Evolutionary conservation across 2,113 vertebrate species (phyloP), one percentile per base, ranked within the genome.

Genomic region (Chamaetylas fuelleborni): DNA sequence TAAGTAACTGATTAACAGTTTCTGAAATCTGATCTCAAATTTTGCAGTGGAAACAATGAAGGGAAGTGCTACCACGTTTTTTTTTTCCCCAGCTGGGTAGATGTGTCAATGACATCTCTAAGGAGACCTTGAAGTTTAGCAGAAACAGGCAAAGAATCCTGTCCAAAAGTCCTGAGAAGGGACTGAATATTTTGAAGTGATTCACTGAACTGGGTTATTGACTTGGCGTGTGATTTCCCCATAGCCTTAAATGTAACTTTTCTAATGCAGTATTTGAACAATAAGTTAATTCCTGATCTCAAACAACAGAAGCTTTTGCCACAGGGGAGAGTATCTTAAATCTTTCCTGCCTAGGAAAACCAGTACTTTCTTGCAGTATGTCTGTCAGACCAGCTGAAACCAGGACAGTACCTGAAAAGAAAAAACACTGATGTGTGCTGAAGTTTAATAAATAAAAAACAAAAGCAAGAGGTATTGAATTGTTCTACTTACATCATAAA

Each of bases 401-500:
- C 22, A 83, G 79, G 48, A 60, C 19, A 33, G 43, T 61, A 20
- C 36, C 26, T 54, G 61, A 43, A 70, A 51, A 86, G 64, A 19
- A 58, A 58, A 51, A 65, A 2, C 36, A 51, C 3, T 2, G 2
- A 16, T 84, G 70, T 84, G 70, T 64, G 11, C 33, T 14, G 34
- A 76, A 72, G 72, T 62, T 61, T 79, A 71, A 69, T 15, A 77
- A 31, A 42, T 11, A 19, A 47, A 40, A 43, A 48, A 4, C 9
- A 34, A 62, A 81, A 12, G 12, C 29, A 33, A 61, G 14, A 72
- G 54, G 16, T 36, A 42, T 17, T 19, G 14, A 57, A 36, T 48
- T 20, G 11, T 83, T 76, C 8, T 97, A 98, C 98, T 98, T 97
- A 99, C 99, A 84, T 99, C 98, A 26, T 99, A 99, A 16, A 99